These are phyloP conservation scores for Apteryx mantelli DNA, from an alignment of 2,113 vertebrate species.

Conservation along the genomic window DNA sequence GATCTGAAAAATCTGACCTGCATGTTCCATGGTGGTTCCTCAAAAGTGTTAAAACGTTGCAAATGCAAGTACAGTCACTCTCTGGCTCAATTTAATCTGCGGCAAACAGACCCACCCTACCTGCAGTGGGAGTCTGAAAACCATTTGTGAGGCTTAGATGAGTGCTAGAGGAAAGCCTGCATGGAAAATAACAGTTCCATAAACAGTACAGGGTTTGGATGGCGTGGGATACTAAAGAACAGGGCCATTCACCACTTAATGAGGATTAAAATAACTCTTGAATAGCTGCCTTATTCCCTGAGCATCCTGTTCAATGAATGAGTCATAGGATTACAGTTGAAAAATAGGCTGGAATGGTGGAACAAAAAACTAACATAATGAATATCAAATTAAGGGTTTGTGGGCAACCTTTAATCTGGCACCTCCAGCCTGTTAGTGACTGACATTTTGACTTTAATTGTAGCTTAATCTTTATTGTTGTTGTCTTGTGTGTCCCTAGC, in stretches of 20 bases:
- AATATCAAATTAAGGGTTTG: background rate
- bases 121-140: background rate
- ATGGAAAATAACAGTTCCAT: slow-evolving; percentile 47
- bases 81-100: background rate
- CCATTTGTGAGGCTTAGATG: background rate
- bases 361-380: slow-evolving; percentile 26
- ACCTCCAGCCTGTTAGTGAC: background rate
- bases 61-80: background rate
- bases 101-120: background rate
- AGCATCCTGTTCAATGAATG: slow-evolving; percentile 66
- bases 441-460: background rate
- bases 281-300: slow-evolving; percentile 62
- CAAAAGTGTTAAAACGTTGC: background rate
- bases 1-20: background rate
- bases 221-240: slow-evolving; percentile 29
- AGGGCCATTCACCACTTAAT: slow-evolving; percentile 58
- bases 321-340: slow-evolving; percentile 60
- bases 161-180: background rate
- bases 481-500: background rate
- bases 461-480: background rate
- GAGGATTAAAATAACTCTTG: slow-evolving; percentile 72
- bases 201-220: background rate
- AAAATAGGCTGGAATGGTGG: slow-evolving; percentile 22
- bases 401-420: background rate
- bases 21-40: background rate